Conservation (phyloP, 2,797 vertebrate species). For the Benthosema pterotum region DNA sequence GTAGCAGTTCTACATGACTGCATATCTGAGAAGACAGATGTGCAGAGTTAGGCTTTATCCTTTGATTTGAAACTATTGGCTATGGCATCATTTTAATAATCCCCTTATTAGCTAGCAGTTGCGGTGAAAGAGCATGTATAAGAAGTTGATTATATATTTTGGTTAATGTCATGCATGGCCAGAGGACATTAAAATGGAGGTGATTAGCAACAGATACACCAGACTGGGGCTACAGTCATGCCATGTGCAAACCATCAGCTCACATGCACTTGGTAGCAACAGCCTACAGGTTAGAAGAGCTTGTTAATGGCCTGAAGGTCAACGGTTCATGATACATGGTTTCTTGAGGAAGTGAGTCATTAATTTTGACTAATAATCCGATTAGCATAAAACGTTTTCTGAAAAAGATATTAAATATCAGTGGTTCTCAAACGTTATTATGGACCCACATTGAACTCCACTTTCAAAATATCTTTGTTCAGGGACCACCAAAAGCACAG, state of each 20-base stretch:
- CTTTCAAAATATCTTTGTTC: too few species aligned
- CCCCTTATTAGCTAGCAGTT: neutral
- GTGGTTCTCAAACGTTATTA: too few species aligned
- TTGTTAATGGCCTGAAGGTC: neutral
- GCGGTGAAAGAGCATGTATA: too few species aligned
- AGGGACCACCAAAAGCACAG: too few species aligned
- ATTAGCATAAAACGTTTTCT: too few species aligned
- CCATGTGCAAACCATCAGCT: too few species aligned
- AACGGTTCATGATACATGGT: neutral
- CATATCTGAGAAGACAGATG: neutral
- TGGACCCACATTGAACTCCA: too few species aligned
- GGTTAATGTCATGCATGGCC: neutral
- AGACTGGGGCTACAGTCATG: neutral
- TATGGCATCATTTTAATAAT: neutral
- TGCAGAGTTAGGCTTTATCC: too few species aligned
- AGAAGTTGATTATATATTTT: too few species aligned
- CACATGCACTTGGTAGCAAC: neutral
- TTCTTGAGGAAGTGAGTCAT: neutral
- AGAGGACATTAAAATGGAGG: conserved; percentile 14
- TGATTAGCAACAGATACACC: neutral
- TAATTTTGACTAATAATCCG: too few species aligned
- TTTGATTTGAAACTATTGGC: neutral
- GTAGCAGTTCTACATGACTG: too few species aligned
- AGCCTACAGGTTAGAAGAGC: neutral
- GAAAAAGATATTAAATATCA: too few species aligned